These are phyloP conservation scores for Coenonympha glycerion DNA, from an alignment of 2,888 invertebrate species.

Conservation along the genomic window DNA sequence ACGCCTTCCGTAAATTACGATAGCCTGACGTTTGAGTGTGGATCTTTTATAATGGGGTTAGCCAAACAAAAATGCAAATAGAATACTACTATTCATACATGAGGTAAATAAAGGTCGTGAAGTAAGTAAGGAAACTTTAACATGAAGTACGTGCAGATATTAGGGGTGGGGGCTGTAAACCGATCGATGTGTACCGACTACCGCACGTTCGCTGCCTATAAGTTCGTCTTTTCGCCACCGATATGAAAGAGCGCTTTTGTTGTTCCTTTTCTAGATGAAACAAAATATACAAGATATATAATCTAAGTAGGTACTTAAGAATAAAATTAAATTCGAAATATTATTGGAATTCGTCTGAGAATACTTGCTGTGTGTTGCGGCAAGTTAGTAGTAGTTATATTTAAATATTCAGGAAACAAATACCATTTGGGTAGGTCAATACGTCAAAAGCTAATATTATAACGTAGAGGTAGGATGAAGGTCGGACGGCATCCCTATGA, in stretches of 20 bases:
- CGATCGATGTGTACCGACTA: slow-evolving; percentile 60
- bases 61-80: slow-evolving; percentile 64
- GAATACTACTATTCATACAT: slow-evolving; percentile 70
- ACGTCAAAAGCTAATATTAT: no score
- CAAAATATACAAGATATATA: no score
- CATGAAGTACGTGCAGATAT: slow-evolving; percentile 58
- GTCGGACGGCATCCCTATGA: no score
- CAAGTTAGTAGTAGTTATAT: no score
- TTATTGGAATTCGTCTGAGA: no score
- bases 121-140: slow-evolving; percentile 53
- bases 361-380: no score
- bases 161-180: slow-evolving; percentile 44
- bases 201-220: slow-evolving; percentile 36
- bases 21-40: slow-evolving; percentile 27
- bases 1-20: slow-evolving; percentile 13
- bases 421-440: no score
- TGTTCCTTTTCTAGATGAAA: no score
- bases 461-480: no score
- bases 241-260: slow-evolving; percentile 16
- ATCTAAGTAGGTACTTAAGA: neutral
- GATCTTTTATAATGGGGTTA: slow-evolving; percentile 59
- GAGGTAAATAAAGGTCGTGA: slow-evolving; percentile 46
- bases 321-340: no score
- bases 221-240: slow-evolving; percentile 21
- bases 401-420: no score